Evolutionary conservation across 2,113 vertebrate species (phyloP).

Genomic region (Beaufortia kweichowensis): DNA sequence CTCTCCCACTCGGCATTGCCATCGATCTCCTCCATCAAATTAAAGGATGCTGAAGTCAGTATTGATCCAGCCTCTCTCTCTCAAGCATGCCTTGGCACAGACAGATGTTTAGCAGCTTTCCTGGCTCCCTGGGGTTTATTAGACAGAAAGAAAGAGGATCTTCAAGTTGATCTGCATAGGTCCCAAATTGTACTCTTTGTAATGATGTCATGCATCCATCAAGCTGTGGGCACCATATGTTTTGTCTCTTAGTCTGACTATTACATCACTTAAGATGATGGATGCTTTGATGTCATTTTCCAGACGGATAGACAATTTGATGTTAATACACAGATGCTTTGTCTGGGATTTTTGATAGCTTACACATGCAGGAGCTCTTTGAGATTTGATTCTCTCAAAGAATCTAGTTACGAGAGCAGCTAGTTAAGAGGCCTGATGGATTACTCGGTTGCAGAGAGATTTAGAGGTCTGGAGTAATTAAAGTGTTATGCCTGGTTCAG

Average conservation of each 20-base stretch:
- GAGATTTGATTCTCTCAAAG: not conserved
- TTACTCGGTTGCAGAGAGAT: not conserved
- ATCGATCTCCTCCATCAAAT: slow-evolving; percentile 72
- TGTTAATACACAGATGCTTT: slow-evolving; percentile 6
- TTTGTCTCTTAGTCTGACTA: not conserved
- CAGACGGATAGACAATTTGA: not conserved
- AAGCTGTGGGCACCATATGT: slow-evolving; percentile 15
- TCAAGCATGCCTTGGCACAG: slow-evolving; percentile 34
- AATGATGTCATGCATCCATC: slow-evolving; percentile 39
- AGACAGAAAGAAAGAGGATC: slow-evolving; percentile 28
- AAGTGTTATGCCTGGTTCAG: too few relatives aligned
- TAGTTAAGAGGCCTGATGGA: not conserved
- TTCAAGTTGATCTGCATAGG: slow-evolving; percentile 25
- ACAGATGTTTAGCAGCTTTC: slow-evolving; percentile 40
- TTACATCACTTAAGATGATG: slow-evolving; percentile 22
- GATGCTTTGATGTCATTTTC: slow-evolving; percentile 16
- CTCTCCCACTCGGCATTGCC: slow-evolving; percentile 55
- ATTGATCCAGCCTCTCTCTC: slow-evolving; percentile 68
- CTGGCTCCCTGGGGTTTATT: slow-evolving; percentile 53
- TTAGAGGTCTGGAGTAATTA: too few relatives aligned
- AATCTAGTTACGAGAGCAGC: not conserved
- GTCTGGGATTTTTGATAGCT: not conserved
- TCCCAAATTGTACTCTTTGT: slow-evolving; percentile 9
- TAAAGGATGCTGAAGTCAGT: slow-evolving; percentile 68
- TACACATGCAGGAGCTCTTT: slow-evolving; percentile 3